Percentiles rank a stretch among this genome's conserved stretches.
Conservation (phyloP, 2,888 invertebrate species). For the Labia minor region DNA sequence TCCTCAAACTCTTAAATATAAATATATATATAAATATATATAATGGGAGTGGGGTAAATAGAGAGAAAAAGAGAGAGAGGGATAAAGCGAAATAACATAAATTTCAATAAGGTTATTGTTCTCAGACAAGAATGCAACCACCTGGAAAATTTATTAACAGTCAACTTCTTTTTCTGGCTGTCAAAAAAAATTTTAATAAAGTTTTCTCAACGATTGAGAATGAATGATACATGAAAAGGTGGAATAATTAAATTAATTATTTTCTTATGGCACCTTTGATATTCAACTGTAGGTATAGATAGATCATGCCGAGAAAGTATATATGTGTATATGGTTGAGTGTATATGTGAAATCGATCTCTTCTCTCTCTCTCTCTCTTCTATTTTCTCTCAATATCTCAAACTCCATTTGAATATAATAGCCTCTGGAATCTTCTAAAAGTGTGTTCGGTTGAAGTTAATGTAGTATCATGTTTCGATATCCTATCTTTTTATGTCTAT, state of each 20-base stretch:
- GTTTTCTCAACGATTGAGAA: not conserved
- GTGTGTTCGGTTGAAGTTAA: not conserved
- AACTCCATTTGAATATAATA: conserved; percentile 8
- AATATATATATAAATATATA: not conserved
- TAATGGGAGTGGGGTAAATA: no score
- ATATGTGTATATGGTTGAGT: not conserved
- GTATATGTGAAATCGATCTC: not conserved
- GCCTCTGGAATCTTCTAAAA: not conserved
- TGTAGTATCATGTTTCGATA: conserved; percentile 13
- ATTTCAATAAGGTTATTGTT: conserved; percentile 13
- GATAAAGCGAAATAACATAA: not conserved
- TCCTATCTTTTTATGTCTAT: not conserved
- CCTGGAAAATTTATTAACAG: not conserved
- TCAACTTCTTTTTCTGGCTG: not conserved
- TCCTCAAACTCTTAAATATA: no score
- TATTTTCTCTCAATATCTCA: not conserved
- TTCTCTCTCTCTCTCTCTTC: not conserved
- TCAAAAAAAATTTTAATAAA: not conserved
- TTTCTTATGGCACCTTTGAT: not conserved
- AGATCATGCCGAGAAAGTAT: not conserved
- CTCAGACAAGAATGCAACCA: not conserved
- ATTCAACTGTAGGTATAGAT: not conserved
- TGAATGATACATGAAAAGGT: no score
- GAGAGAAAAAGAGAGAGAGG: not conserved
- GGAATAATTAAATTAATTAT: conserved; percentile 7